Evolutionary conservation across 2,888 invertebrate species (phyloP).

Genomic region (Cryptus armator): DNA sequence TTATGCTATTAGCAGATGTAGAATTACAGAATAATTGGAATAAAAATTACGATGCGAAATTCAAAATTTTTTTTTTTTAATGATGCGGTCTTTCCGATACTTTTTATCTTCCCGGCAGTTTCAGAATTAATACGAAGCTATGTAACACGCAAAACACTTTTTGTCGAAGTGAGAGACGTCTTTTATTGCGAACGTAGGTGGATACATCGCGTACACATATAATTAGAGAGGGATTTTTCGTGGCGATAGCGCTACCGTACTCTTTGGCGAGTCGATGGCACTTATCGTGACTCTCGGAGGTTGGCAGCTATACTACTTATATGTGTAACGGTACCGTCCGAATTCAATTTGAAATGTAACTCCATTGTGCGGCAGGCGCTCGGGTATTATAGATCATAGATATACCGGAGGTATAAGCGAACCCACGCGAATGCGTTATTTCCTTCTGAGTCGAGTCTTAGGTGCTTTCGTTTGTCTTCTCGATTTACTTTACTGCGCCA

Average conservation of each 20-base stretch:
- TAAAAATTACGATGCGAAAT: no score
- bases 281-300: conserved; percentile 25
- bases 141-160: conserved; percentile 1
- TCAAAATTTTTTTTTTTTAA: not conserved
- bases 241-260: not conserved
- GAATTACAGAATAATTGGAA: no score
- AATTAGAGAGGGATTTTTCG: conserved; percentile 15
- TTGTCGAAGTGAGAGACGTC: no score
- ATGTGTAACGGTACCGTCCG: conserved; percentile 72
- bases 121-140: not conserved
- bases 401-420: conserved; percentile 47
- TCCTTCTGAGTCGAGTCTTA: conserved; percentile 49
- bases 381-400: conserved; percentile 72
- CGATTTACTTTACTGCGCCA: conserved; percentile 31
- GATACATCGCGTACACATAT: not conserved
- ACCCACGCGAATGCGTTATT: conserved; percentile 74
- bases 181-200: not conserved
- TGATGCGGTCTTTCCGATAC: no score
- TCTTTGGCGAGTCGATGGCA: conserved; percentile 7
- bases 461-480: conserved; percentile 43
- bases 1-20: no score
- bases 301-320: conserved; percentile 19
- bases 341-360: conserved; percentile 76
- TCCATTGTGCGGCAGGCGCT: conserved; percentile 70
- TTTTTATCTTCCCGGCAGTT: not conserved